Evolutionary conservation across 2,113 vertebrate genomes (phyloP).

Genomic region (Pangasianodon gigas): DNA sequence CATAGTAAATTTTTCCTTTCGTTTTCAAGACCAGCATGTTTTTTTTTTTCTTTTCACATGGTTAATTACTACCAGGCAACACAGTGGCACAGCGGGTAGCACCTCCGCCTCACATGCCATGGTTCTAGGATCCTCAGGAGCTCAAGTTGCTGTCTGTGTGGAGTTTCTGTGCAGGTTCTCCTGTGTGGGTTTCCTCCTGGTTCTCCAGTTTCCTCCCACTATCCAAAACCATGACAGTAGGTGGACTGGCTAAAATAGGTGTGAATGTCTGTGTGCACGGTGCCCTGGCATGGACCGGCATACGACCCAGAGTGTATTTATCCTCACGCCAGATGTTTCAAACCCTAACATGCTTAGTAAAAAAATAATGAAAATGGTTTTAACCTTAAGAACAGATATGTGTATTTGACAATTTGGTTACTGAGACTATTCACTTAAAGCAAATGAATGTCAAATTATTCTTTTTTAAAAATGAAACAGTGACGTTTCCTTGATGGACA

Average conservation of each 20-base stretch:
- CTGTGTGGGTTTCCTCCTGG: no score
- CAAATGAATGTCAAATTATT: no score
- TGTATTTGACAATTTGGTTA: background rate
- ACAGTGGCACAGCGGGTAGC: background rate
- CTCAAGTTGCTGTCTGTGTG: background rate
- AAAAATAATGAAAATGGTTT: no score
- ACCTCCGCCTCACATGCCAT: background rate
- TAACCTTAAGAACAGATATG: no score
- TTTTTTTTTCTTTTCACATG: background rate
- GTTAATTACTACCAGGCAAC: background rate
- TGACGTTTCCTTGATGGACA: background rate
- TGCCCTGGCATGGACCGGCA: background rate
- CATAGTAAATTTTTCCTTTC: background rate
- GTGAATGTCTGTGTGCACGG: no score
- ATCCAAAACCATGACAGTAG: background rate
- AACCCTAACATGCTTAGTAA: background rate
- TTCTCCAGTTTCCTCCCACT: no score
- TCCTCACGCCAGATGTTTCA: background rate
- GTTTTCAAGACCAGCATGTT: background rate
- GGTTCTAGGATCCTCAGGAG: background rate
- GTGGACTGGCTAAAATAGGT: no score
- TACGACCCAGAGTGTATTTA: background rate
- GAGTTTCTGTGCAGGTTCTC: no score
- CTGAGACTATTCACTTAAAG: background rate
- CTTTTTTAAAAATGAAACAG: background rate